These are phyloP conservation scores for Drosophila gaucha DNA, from an alignment of 2,888 invertebrate species.

Conservation along the genomic window DNA sequence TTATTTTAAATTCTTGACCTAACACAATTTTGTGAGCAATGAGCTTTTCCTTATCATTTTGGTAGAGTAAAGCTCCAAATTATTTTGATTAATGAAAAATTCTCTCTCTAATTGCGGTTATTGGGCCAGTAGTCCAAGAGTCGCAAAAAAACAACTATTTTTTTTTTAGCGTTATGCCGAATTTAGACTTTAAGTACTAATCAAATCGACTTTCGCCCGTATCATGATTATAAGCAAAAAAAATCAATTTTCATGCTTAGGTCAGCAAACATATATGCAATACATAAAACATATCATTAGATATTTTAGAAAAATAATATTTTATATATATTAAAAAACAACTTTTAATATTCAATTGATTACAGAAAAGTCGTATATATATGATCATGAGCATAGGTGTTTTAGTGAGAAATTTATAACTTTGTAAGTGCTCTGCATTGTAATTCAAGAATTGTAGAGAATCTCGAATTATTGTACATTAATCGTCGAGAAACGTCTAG, in stretches of 20 bases:
- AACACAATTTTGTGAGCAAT: not conserved
- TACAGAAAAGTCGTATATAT: not conserved
- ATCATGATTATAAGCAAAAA: constrained; percentile 4
- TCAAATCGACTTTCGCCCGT: not conserved
- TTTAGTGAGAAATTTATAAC: too few relatives aligned
- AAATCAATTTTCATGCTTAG: constrained; percentile 2
- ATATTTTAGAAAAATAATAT: not conserved
- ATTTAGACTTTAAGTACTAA: not conserved
- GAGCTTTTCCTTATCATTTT: not conserved
- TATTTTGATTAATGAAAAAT: not conserved
- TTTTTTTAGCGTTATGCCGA: too few relatives aligned
- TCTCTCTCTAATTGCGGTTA: not conserved
- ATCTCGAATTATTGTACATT: too few relatives aligned
- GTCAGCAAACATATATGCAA: not conserved
- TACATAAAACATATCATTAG: not conserved
- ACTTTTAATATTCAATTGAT: not conserved
- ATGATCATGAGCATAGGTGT: not conserved
- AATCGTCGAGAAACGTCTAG: not conserved
- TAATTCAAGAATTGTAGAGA: too few relatives aligned
- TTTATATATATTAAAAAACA: not conserved
- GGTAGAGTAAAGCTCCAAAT: not conserved
- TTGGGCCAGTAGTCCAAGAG: constrained; percentile 9
- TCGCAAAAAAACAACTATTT: not conserved
- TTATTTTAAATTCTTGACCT: constrained; percentile 6
- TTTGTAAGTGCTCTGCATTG: too few relatives aligned